These are phyloP conservation scores for Megatriorchis doriae DNA, from an alignment of 2,113 vertebrate genomes.

Conservation along the genomic window DNA sequence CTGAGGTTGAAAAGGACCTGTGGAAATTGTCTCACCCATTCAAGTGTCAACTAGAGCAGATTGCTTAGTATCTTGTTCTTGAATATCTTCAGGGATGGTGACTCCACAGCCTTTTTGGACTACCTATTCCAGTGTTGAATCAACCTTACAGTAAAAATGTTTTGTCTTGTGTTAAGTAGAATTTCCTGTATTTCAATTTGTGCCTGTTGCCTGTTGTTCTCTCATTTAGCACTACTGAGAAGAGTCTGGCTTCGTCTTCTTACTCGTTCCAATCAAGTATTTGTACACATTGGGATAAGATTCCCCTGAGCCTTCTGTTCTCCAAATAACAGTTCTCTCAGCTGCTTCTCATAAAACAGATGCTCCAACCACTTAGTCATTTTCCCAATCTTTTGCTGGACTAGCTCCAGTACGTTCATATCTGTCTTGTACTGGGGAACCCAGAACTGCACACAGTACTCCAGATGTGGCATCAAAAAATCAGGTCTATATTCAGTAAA, in stretches of 20 bases:
- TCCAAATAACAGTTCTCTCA: neutral
- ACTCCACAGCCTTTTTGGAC: neutral
- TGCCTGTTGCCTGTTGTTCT: too few species aligned
- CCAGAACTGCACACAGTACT: accelerated
- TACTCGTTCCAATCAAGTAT: too few species aligned
- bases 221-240: too few species aligned
- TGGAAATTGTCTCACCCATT: neutral
- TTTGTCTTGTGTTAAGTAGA: neutral
- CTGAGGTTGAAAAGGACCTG: neutral
- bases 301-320: neutral
- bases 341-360: neutral
- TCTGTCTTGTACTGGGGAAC: neutral
- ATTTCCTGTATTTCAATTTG: too few species aligned
- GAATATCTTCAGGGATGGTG: neutral
- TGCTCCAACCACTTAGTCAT: neutral
- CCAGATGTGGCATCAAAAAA: neutral
- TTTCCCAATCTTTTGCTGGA: neutral
- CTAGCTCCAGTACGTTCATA: neutral
- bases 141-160: neutral
- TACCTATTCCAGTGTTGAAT: neutral
- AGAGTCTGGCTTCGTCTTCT: too few species aligned
- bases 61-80: neutral
- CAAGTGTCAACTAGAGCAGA: neutral
- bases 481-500: neutral
- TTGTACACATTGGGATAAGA: neutral